phyloP scores from a whole-genome alignment of 2,113 vertebrate species.

The Paralichthys olivaceus region DNA sequence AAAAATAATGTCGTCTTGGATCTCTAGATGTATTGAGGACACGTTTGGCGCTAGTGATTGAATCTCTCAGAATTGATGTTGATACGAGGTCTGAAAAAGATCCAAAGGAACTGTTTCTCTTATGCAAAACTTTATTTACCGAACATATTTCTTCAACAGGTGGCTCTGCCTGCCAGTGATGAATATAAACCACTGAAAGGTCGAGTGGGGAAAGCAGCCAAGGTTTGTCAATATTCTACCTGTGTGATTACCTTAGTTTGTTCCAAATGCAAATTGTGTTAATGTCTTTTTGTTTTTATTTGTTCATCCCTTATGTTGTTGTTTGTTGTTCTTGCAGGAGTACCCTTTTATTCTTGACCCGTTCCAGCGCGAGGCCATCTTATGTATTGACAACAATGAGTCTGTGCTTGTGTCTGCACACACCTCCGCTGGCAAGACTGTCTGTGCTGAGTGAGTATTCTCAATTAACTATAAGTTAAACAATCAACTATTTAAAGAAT shows the following conservation, averaged over 20 bases:
- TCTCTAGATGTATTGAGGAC: too few species aligned
- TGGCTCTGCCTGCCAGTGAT: conserved; percentile 90
- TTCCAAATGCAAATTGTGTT: neutral
- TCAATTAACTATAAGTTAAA: neutral
- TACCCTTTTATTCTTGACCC: conserved; percentile 97
- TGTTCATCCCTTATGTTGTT: too few species aligned
- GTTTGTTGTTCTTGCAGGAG: conserved; percentile 84
- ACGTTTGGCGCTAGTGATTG: too few species aligned
- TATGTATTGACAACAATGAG: conserved; percentile 98
- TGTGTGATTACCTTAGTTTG: neutral
- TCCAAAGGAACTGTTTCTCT: too few species aligned
- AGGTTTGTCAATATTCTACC: conserved; percentile 80
- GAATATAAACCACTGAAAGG: conserved; percentile 89
- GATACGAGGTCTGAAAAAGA: too few species aligned
- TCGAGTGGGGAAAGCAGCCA: conserved; percentile 94
- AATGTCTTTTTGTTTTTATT: conserved; percentile 22
- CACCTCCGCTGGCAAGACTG: conserved; percentile 99
- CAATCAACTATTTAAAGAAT: too few species aligned
- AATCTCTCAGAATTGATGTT: too few species aligned
- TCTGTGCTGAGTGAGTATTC: conserved; percentile 96
- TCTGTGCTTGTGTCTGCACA: conserved; percentile 98
- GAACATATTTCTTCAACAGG: conserved; percentile 77
- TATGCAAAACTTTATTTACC: neutral
- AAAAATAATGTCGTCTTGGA: too few species aligned
- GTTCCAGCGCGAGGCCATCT: conserved; percentile 96